Conservation (phyloP, 2,888 invertebrate genomes). For the Ichneumon xanthorius region DNA sequence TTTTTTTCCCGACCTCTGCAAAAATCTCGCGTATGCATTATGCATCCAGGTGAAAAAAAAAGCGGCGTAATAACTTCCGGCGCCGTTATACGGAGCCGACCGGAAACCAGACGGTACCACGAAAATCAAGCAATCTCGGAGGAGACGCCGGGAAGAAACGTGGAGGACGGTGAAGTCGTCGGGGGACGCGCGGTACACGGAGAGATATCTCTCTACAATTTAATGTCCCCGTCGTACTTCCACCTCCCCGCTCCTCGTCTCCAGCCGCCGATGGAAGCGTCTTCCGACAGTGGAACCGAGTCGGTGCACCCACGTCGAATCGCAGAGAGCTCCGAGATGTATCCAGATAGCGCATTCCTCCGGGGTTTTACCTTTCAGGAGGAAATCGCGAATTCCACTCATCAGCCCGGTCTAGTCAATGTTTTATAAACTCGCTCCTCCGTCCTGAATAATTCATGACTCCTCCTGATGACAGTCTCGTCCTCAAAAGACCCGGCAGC, state of each 20-base stretch:
- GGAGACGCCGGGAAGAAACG: neutral
- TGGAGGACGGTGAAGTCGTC: neutral
- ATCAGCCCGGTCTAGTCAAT: slow-evolving; percentile 39
- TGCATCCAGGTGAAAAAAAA: slow-evolving; percentile 1
- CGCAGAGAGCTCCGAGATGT: neutral
- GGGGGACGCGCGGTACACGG: neutral
- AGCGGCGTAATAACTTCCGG: neutral
- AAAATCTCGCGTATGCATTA: neutral
- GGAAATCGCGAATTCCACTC: slow-evolving; percentile 38
- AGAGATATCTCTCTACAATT: slow-evolving; percentile 18
- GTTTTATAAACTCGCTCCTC: slow-evolving; percentile 42
- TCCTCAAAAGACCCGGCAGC: slow-evolving; percentile 2
- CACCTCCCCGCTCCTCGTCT: neutral
- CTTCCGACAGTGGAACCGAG: slow-evolving; percentile 18
- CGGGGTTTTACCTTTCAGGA: slow-evolving; percentile 24
- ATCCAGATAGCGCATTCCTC: slow-evolving; percentile 2
- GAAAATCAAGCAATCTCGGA: slow-evolving; percentile 9
- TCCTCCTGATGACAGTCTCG: slow-evolving; percentile 41
- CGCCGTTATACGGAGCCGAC: neutral
- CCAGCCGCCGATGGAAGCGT: neutral
- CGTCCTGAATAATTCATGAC: slow-evolving; percentile 57
- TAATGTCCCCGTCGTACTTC: slow-evolving; percentile 6
- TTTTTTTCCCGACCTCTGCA: neutral
- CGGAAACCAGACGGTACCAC: neutral
- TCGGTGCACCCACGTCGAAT: slow-evolving; percentile 6